These are phyloP conservation scores for Pseudomyrmex sp. DNA, from an alignment of 1,140 invertebrate species.

Conservation along the genomic window DNA sequence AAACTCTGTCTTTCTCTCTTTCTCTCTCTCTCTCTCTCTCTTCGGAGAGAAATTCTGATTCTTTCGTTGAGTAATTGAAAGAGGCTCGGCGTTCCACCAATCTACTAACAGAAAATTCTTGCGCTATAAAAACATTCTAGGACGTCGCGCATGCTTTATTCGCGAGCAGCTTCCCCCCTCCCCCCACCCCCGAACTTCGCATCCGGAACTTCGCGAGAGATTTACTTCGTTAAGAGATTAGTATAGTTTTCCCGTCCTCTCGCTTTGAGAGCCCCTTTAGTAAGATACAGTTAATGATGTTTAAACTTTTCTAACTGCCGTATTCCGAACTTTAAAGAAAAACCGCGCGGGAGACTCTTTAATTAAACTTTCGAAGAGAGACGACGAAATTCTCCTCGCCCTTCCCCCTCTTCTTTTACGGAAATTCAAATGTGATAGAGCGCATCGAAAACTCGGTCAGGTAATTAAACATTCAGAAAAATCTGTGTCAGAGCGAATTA, in stretches of 20 bases:
- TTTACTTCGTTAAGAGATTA: slow-evolving; percentile 72
- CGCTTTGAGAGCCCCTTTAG: slow-evolving; percentile 64
- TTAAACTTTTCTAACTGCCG: slow-evolving; percentile 75
- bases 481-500: slow-evolving; percentile 57
- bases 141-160: slow-evolving; percentile 7
- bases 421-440: slow-evolving; percentile 78
- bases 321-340: slow-evolving; percentile 70
- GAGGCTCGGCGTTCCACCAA: not conserved
- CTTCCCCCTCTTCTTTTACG: too few species aligned
- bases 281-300: slow-evolving; percentile 73
- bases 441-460: slow-evolving; percentile 72
- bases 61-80: not conserved
- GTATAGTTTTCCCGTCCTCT: slow-evolving; percentile 55
- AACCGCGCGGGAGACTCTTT: slow-evolving; percentile 65
- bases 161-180: not conserved
- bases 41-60: slow-evolving; percentile 9
- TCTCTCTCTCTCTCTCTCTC: not conserved
- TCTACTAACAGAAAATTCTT: slow-evolving; percentile 7
- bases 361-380: slow-evolving; percentile 77
- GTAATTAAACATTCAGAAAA: slow-evolving; percentile 75
- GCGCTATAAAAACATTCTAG: slow-evolving; percentile 3
- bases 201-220: slow-evolving; percentile 21
- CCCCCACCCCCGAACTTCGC: slow-evolving; percentile 22
- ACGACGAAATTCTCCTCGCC: slow-evolving; percentile 62
- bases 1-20: not conserved